phyloP scores from a whole-genome alignment of 1,140 invertebrate species.

The Heliothis subflexa region DNA sequence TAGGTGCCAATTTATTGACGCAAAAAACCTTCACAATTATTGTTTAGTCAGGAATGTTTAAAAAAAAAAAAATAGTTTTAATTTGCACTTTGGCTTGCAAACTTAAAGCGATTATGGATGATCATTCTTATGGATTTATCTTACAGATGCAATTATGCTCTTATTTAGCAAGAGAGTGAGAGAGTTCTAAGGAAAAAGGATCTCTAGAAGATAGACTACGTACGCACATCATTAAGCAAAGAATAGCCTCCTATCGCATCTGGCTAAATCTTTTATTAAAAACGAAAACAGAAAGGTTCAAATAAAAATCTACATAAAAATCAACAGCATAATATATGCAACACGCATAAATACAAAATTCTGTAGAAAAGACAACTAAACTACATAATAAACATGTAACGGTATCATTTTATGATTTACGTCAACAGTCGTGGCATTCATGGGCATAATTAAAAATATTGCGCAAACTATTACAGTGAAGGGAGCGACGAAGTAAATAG shows the following conservation, averaged over 20 bases:
- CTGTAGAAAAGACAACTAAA: background rate
- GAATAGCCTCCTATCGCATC: too few species aligned
- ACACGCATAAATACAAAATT: background rate
- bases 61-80: background rate
- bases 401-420: slow-evolving; percentile 19
- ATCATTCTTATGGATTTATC: background rate
- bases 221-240: too few species aligned
- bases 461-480: slow-evolving; percentile 1
- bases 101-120: background rate
- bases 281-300: too few species aligned
- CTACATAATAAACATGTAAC: slow-evolving; percentile 1
- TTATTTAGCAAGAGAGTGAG: too few species aligned
- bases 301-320: too few species aligned
- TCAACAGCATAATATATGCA: too few species aligned
- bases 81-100: background rate
- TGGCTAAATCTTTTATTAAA: too few species aligned
- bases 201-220: too few species aligned
- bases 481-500: background rate
- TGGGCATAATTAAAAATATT: slow-evolving; percentile 22
- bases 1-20: slow-evolving; percentile 43
- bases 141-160: too few species aligned
- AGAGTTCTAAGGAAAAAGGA: too few species aligned
- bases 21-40: slow-evolving; percentile 20
- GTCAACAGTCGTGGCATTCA: slow-evolving; percentile 25
- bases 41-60: slow-evolving; percentile 18